Base-by-base conservation (phyloP, 2,113 vertebrate genomes). In the Oceanites oceanicus region DNA sequence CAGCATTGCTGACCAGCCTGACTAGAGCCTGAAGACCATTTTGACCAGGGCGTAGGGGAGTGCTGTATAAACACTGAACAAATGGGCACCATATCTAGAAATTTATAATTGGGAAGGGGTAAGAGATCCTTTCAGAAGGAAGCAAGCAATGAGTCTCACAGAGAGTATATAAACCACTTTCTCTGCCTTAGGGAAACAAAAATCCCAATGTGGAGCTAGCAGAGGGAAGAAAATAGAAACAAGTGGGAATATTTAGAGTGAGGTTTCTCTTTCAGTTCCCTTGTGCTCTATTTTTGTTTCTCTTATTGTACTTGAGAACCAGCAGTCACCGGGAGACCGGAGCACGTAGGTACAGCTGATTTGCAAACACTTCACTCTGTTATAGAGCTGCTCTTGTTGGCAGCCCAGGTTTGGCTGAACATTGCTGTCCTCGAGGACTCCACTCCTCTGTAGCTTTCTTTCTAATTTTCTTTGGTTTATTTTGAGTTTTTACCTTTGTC, bases 191-290 rank as follows among this genome's bases (percentile, higher is more conserved):
- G 80, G 47, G 68, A 84, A 91, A 85, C 55, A 83, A 84, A 92
- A 92, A 36, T 67, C 88, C 76, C 5, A 1, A 22, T 84, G 40
- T 49, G 45, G 79, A 87, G 45, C 49, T 89, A 11, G 34, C 52
- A 82, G 86, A 53, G 65, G 49, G 56, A 92, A 53, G 66, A 92
- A 94, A 94, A 95, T 87, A 97, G 88, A 94, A 96, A 38, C 91
- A 80, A 94, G 76, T 49, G 80, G 61, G 77, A 96, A 82, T 97
- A 92, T 94, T 96, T 94, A 94, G 93, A 90, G 44, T 1, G 9
- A 68, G 70, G 88, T 97, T 96, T 97, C 95, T 97, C 94, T 97
- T 97, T 96, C 94, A 94, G 70, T 92, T 97, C 83, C 11, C 58
- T 89, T 15, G 79, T 78, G 56, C 86, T 81, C 91, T 96, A 86